phyloP scores from a whole-genome alignment of 1,140 invertebrate species.

The Amyelois transitella region DNA sequence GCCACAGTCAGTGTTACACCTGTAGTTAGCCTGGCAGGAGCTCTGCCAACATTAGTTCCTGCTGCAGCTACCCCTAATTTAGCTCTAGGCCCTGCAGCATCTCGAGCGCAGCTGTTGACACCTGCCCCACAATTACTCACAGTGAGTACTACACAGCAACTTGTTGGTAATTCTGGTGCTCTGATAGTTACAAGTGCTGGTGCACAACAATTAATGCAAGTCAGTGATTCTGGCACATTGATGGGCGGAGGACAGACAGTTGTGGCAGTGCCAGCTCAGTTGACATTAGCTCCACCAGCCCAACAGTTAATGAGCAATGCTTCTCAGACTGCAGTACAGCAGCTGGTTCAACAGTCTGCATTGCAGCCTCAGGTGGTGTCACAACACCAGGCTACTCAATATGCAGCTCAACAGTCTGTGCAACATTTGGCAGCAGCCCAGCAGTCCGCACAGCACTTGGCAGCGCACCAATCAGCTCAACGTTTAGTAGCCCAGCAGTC shows the following conservation, averaged over 20 bases:
- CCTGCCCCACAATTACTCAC: conserved; percentile 64
- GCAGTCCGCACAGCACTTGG: conserved; percentile 42
- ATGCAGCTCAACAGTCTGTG: conserved; percentile 53
- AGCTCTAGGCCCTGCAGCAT: conserved; percentile 56
- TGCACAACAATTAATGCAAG: conserved; percentile 67
- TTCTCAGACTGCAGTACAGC: conserved; percentile 54
- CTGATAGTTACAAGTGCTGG: conserved; percentile 68
- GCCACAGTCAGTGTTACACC: conserved; percentile 68
- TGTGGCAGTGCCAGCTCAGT: conserved; percentile 60
- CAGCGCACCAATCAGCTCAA: conserved; percentile 52
- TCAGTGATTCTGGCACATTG: conserved; percentile 62
- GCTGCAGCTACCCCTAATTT: conserved; percentile 55
- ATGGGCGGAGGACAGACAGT: conserved; percentile 67
- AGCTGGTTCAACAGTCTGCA: conserved; percentile 60
- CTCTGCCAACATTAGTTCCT: conserved; percentile 55
- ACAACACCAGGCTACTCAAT: conserved; percentile 57
- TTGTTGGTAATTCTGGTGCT: conserved; percentile 62
- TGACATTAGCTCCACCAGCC: conserved; percentile 54
- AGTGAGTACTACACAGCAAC: conserved; percentile 64
- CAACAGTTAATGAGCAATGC: conserved; percentile 60
- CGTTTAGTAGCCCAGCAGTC: conserved; percentile 54
- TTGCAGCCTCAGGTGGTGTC: conserved; percentile 48
- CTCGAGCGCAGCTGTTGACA: conserved; percentile 58
- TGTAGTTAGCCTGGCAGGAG: conserved; percentile 60
- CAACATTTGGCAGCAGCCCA: conserved; percentile 53